Evolutionary conservation across 2,797 vertebrate species (phyloP), one percentile per base, ranked within the genome.

Genomic region (Amniataba percoides): DNA sequence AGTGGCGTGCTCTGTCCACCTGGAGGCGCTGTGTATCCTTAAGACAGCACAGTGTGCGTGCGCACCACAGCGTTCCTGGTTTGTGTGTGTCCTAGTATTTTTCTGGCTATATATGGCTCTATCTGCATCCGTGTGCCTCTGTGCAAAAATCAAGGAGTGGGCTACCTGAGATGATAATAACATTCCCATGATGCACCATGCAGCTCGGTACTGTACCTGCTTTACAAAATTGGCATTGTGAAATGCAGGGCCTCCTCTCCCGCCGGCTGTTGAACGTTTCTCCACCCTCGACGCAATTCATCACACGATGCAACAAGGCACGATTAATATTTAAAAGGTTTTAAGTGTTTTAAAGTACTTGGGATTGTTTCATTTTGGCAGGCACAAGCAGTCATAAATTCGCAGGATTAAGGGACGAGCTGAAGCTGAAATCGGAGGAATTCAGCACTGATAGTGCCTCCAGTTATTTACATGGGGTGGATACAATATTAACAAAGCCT

Each of bases 21-120:
- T 88, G 94, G 87, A 36, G 93, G 91, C 82, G 43, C 87, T 94
- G 89, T 93, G 87, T 73, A 77, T 87, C 90, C 80, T 91, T 65
- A 18, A 70, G 21, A 74, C 25, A 60, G 3, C 66, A 64, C n/a
- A 12, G 2, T 43, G 71, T 72, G 45, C 4, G 4, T 77, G 70
- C n/a, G 73, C 46, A n/a, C 52, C 40, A 42, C 4, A 5, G 2
- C 39, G 72, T 52, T 73, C 19, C 12, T 39, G n/a, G n/a, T 75
- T 81, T 85, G 79, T 89, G 79, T 89, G 87, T 82, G 80, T 81
- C 34, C 31, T 40, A 48, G 71, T 73, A 49, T 87, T 82, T 88
- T 81, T 81, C 80, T 73, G 73, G 79, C 81, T 87, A 73, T 85
- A 82, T 86, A 77, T 88, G 71, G 48, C 61, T 85, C 75, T 75